Evolutionary conservation across 2,888 invertebrate genomes (phyloP).

Genomic region (Geophilus truncorum): DNA sequence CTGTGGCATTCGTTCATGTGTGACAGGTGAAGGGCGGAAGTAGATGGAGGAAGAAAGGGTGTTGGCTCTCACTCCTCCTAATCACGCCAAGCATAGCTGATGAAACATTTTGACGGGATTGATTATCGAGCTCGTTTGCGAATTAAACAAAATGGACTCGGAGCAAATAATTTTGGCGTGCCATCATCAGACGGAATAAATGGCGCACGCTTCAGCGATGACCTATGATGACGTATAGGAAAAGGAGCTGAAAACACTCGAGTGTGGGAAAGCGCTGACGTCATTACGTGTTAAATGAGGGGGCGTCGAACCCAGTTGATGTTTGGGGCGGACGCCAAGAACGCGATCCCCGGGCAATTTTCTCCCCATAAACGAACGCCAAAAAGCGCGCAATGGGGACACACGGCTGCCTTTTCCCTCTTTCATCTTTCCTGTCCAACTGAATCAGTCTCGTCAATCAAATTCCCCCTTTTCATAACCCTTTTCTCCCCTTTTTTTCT

Average conservation of each 20-base stretch:
- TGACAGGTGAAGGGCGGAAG: slow-evolving; percentile 12
- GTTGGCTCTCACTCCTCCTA: slow-evolving; percentile 21
- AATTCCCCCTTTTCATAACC: not conserved
- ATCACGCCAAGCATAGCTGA: slow-evolving; percentile 1
- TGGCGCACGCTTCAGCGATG: slow-evolving; percentile 10
- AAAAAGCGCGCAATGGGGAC: slow-evolving; percentile 25
- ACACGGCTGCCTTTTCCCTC: slow-evolving; percentile 8
- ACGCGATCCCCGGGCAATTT: slow-evolving; percentile 26
- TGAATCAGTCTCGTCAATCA: slow-evolving; percentile 27
- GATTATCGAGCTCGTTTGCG: slow-evolving; percentile 24
- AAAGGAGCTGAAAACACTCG: not conserved
- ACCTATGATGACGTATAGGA: slow-evolving; percentile 4
- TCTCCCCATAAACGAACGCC: slow-evolving; percentile 17
- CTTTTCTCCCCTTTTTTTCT: not conserved
- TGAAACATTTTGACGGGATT: slow-evolving; percentile 5
- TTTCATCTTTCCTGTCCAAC: slow-evolving; percentile 21
- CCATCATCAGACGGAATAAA: not conserved
- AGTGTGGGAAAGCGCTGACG: slow-evolving; percentile 15
- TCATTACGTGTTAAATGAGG: slow-evolving; percentile 27
- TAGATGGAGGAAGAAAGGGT: slow-evolving; percentile 21
- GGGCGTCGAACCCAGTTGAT: slow-evolving; percentile 22
- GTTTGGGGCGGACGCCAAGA: slow-evolving; percentile 24
- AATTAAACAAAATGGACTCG: not conserved
- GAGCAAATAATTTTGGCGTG: slow-evolving; percentile 8
- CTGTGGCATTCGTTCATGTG: not conserved